Conservation (phyloP, 2,888 invertebrate genomes). For the Odontocolon sp. region DNA sequence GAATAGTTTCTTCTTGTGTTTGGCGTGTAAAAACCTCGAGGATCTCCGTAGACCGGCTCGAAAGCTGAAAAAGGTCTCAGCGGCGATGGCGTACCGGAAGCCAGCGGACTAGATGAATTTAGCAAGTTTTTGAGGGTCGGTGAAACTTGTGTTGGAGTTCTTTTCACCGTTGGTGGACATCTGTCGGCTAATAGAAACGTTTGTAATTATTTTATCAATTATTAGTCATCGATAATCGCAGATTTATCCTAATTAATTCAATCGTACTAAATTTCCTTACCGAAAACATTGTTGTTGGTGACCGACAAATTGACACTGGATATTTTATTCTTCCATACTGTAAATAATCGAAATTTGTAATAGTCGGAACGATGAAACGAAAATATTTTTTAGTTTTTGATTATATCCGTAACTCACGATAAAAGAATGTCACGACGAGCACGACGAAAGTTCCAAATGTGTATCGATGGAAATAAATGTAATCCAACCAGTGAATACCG, state of each 20-base stretch:
- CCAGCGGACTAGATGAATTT: constrained; percentile 69
- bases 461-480: constrained; percentile 76
- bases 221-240: too few relatives aligned
- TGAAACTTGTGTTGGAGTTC: too few relatives aligned
- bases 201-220: neutral
- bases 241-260: too few relatives aligned
- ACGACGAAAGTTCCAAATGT: constrained; percentile 74
- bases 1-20: constrained; percentile 70
- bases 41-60: constrained; percentile 75
- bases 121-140: constrained; percentile 62
- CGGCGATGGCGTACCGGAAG: constrained; percentile 72
- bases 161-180: constrained; percentile 71
- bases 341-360: constrained; percentile 47
- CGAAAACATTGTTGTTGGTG: constrained; percentile 75
- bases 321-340: constrained; percentile 77
- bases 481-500: constrained; percentile 77
- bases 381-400: too few relatives aligned
- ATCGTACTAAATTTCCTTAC: too few relatives aligned
- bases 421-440: constrained; percentile 73
- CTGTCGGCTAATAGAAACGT: constrained; percentile 71
- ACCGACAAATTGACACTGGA: constrained; percentile 74
- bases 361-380: too few relatives aligned
- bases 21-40: constrained; percentile 67
- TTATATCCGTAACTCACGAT: too few relatives aligned
- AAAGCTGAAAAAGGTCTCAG: constrained; percentile 76